A percentile compares a stretch with the other conserved stretches of the same genome.
Evolutionary conservation across 2,888 invertebrate species (phyloP).

Genomic region (Napeogenes sylphis): DNA sequence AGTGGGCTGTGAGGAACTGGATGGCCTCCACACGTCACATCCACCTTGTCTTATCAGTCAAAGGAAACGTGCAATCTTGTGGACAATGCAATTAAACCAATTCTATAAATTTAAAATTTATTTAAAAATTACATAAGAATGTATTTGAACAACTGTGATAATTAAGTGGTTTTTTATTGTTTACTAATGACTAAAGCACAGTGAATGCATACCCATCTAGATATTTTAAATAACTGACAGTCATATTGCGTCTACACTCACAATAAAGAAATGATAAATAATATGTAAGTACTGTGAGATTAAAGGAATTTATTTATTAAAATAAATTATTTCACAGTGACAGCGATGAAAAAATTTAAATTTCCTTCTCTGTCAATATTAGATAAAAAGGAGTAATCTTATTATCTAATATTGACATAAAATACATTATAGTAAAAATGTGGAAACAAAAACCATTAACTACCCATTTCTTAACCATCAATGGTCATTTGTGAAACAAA

Average conservation of each 20-base stretch:
- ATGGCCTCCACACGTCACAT: constrained; percentile 1
- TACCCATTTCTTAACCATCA: too few relatives aligned
- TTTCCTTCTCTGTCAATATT: not conserved
- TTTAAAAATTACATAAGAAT: too few relatives aligned
- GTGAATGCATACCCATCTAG: too few relatives aligned
- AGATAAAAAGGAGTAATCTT: too few relatives aligned
- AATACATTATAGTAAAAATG: not conserved
- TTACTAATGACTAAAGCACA: too few relatives aligned
- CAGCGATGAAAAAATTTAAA: not conserved
- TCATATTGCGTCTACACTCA: not conserved
- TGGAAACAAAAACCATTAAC: too few relatives aligned
- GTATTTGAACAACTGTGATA: too few relatives aligned
- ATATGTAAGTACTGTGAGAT: too few relatives aligned
- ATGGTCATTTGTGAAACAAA: too few relatives aligned
- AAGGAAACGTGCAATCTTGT: not conserved
- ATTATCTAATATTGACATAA: not conserved
- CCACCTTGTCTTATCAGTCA: not conserved
- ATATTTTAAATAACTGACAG: not conserved
- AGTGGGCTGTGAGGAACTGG: constrained; percentile 5
- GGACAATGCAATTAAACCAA: too few relatives aligned
- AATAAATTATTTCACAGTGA: not conserved
- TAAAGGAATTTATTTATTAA: not conserved
- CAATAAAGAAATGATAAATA: not conserved
- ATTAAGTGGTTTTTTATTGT: too few relatives aligned
- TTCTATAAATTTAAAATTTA: too few relatives aligned